Percentiles rank a stretch among this genome's conserved stretches.
Evolutionary conservation across 2,113 vertebrate genomes (phyloP).

Genomic region (Cinclus mexicanus): DNA sequence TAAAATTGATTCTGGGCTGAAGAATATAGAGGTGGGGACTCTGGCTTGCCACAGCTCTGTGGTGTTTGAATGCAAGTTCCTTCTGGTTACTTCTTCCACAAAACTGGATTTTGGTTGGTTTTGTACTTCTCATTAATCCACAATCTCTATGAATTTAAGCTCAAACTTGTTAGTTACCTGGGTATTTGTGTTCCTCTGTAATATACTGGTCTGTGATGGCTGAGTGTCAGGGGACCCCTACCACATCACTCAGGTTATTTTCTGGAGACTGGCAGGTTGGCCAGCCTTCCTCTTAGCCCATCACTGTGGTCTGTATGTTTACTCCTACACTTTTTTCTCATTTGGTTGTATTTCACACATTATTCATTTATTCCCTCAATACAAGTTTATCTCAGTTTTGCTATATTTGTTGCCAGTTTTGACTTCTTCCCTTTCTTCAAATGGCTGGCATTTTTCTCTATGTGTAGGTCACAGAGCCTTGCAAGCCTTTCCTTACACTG

Average conservation of each 20-base stretch:
- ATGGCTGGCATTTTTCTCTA: neutral
- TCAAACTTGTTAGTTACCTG: neutral
- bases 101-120: neutral
- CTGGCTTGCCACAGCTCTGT: neutral
- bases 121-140: neutral
- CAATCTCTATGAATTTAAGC: neutral
- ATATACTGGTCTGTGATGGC: neutral
- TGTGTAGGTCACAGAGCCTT: neutral
- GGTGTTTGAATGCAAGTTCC: neutral
- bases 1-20: neutral
- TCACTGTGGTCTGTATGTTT: neutral
- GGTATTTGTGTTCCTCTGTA: neutral
- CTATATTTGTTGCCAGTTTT: neutral
- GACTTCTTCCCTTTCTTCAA: neutral
- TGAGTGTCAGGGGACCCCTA: fast-evolving
- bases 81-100: neutral
- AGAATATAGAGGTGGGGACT: neutral
- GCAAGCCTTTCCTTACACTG: neutral
- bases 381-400: neutral
- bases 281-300: neutral
- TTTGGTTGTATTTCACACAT: neutral
- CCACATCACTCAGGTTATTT: neutral
- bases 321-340: neutral
- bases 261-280: neutral
- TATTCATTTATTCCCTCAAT: neutral